Conservation (phyloP, 2,888 invertebrate genomes). For the Exocentrus adspersus region DNA sequence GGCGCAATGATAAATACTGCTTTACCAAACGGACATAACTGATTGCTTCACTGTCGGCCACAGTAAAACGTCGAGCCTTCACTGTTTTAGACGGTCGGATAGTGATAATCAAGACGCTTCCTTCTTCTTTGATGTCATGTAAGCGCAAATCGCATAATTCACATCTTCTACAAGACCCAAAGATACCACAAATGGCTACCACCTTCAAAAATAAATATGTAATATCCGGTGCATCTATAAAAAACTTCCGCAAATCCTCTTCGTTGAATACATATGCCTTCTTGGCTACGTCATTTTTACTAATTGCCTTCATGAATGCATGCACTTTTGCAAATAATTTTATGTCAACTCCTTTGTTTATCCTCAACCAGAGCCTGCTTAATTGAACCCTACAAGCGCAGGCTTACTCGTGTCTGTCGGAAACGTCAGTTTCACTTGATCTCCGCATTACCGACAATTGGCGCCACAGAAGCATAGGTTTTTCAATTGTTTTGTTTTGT, state of each 20-base stretch:
- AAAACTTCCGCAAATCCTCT: not conserved
- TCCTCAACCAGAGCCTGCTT: too few species aligned
- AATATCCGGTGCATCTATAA: slow-evolving; percentile 8
- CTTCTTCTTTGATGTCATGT: slow-evolving; percentile 26
- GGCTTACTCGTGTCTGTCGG: too few species aligned
- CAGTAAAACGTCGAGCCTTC: slow-evolving; percentile 25
- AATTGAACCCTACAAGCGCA: too few species aligned
- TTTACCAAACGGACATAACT: slow-evolving; percentile 29
- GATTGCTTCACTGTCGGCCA: not conserved
- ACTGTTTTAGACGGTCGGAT: slow-evolving; percentile 28
- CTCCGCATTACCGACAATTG: too few species aligned
- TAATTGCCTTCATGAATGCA: slow-evolving; percentile 15
- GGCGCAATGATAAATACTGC: slow-evolving; percentile 32
- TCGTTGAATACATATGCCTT: not conserved
- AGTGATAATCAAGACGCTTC: slow-evolving; percentile 27
- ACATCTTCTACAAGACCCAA: slow-evolving; percentile 27
- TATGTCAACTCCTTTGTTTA: slow-evolving; percentile 11
- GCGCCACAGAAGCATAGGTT: too few species aligned
- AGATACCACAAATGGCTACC: slow-evolving; percentile 17
- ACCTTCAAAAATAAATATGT: slow-evolving; percentile 20
- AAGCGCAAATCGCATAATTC: slow-evolving; percentile 17
- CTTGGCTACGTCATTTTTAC: not conserved
- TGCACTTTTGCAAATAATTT: slow-evolving; percentile 13
- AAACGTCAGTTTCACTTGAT: too few species aligned
- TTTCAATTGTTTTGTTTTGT: too few species aligned